A percentile compares a stretch with the other conserved stretches of the same genome.
phyloP scores from a whole-genome alignment of 1,140 invertebrate genomes.

The Rhagoletis pomonella region DNA sequence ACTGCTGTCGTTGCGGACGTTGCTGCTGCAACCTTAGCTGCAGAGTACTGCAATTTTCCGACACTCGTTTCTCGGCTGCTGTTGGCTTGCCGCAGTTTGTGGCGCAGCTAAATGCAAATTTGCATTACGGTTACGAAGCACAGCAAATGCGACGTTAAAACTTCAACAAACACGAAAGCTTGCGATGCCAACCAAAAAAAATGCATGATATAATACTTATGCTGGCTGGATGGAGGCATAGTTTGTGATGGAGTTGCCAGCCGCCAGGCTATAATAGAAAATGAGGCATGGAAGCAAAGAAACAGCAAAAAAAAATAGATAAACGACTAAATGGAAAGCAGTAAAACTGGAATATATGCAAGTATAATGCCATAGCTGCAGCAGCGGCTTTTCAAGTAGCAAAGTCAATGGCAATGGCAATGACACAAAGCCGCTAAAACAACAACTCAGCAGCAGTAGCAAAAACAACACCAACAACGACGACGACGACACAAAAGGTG shows the following conservation, averaged over 20 bases:
- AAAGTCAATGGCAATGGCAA: not conserved
- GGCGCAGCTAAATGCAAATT: conserved; percentile 21
- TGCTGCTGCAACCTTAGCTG: not conserved
- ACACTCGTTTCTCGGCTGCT: not conserved
- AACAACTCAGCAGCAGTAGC: no score
- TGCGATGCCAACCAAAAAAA: not conserved
- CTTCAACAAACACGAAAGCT: no score
- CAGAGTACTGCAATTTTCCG: not conserved
- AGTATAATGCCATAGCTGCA: not conserved
- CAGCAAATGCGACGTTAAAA: no score
- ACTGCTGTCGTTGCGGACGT: no score
- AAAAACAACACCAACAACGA: not conserved
- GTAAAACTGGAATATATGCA: conserved; percentile 14
- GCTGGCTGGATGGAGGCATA: not conserved
- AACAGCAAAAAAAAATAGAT: not conserved
- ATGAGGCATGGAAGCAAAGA: conserved; percentile 12
- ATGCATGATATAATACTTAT: conserved; percentile 31
- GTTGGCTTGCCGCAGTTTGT: conserved; percentile 31
- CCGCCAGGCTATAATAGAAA: conserved; percentile 26
- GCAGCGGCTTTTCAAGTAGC: not conserved
- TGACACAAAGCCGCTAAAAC: not conserved
- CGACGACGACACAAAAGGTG: conserved; percentile 9
- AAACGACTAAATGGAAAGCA: conserved; percentile 12
- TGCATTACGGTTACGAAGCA: not conserved
- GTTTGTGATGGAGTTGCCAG: conserved; percentile 20